Conservation (phyloP, 2,888 invertebrate genomes). For the Nephrotoma appendiculata region DNA sequence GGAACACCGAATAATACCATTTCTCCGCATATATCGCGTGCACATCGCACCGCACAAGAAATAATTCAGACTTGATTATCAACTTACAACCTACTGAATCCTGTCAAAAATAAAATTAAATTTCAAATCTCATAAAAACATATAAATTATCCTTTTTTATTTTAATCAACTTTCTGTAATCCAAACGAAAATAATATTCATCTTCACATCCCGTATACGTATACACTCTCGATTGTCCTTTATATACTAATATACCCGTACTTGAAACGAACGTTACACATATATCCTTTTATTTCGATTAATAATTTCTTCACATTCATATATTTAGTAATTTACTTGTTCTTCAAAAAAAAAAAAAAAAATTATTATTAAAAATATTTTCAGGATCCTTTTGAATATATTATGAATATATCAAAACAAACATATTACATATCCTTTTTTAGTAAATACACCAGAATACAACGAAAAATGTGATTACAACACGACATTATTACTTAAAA, state of each 20-base stretch:
- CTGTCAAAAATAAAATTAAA: not conserved
- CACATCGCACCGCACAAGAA: not conserved
- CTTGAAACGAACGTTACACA: not conserved
- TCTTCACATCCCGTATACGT: not conserved
- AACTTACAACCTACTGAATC: not conserved
- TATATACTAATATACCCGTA: not conserved
- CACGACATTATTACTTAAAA: not conserved
- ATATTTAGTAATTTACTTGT: not conserved
- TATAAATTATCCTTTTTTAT: not conserved
- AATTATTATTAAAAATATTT: not conserved
- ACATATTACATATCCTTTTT: constrained; percentile 2
- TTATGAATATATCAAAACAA: not conserved
- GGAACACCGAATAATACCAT: not conserved
- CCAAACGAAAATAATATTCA: not conserved
- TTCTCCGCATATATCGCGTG: not conserved
- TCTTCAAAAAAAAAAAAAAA: not conserved
- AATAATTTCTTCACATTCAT: not conserved
- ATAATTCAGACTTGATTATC: not conserved
- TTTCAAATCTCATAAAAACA: not conserved
- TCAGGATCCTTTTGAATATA: not conserved
- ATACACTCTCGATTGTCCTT: not conserved
- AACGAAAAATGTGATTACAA: not conserved
- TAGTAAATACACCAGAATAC: not conserved
- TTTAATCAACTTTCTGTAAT: not conserved
- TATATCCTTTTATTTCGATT: not conserved